Evolutionary conservation across 2,888 invertebrate species (phyloP), one percentile per base, ranked within the genome.

Genomic region (Cheilosia variabilis): DNA sequence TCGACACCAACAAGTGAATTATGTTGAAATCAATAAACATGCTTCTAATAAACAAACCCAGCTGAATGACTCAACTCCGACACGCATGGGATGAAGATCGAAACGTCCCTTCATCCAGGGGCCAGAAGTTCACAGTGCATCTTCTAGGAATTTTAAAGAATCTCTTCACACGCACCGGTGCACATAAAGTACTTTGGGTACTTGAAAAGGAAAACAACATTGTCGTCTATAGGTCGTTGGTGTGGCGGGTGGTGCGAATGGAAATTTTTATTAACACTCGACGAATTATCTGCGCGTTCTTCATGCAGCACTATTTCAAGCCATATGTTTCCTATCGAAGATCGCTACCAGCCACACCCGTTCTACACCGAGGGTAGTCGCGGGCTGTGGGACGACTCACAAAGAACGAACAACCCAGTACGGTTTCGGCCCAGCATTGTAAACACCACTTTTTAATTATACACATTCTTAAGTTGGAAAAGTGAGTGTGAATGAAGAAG

Each of bases 191-290:
- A 62, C 31, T 55, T 24, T 69, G 62, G 3, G 65, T 43, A 63
- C 72, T 82, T 66, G 45, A 66, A 45, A 15, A 15, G 41, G 47
- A n/a, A 45, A 52, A 60, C 52, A 31, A 13, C 45, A n/a, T 60
- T 47, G 60, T 60, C 68, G 45, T 24, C 31, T 53, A 2, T 4
- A 13, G n/a, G 7, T 9, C 1, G 31, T 2, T 31, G 31, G 31
- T 2, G 31, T 31, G 41, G n/a, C 1, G 62, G 45, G 43, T 50
- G 13, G 53, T 15, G 62, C 55, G 45, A 15, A 34, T 58, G 37
- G 53, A 79, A 34, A 71, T 71, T 69, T 84, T 80, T 80, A 84
- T 79, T 65, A 75, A 84, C 84, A 71, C 71, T 63, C 37, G 63
- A 41, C 5, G 50, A 82, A 78, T 72, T 72, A 68, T 50, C 52